phyloP scores from a whole-genome alignment of 2,797 vertebrate genomes.

The Glossophaga mutica region DNA sequence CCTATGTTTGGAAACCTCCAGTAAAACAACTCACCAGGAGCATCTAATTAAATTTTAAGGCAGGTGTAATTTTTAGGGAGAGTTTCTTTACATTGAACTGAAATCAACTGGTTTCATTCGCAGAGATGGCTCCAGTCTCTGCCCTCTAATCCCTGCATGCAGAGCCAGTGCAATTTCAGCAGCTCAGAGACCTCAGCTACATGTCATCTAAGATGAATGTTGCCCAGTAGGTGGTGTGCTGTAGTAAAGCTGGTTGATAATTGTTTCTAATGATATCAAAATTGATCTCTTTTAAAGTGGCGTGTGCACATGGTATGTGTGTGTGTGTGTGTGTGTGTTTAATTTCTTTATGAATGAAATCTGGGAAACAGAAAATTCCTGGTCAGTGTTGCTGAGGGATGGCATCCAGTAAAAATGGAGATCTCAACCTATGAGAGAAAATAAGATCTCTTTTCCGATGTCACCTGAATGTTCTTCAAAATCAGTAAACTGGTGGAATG shows the following conservation, averaged over 20 bases:
- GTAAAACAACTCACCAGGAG: background rate
- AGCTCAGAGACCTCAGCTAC: background rate
- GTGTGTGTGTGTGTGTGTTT: background rate
- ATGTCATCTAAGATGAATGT: background rate
- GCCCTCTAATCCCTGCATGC: background rate
- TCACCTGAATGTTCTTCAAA: background rate
- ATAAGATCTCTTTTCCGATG: background rate
- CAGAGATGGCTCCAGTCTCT: background rate
- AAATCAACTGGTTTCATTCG: background rate
- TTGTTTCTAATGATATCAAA: background rate
- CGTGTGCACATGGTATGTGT: background rate
- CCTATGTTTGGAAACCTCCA: background rate
- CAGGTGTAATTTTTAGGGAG: background rate
- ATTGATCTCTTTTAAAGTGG: background rate
- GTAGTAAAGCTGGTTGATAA: background rate
- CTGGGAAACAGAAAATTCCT: background rate
- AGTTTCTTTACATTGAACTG: background rate
- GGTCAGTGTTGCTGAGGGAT: background rate
- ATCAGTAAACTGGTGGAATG: background rate
- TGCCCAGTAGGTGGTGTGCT: background rate
- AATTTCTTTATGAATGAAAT: background rate
- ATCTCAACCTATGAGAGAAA: background rate
- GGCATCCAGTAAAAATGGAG: background rate
- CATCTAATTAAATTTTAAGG: background rate
- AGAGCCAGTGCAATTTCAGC: background rate